phyloP scores from a whole-genome alignment of 1,140 invertebrate genomes.

The Glomeris maerens region DNA sequence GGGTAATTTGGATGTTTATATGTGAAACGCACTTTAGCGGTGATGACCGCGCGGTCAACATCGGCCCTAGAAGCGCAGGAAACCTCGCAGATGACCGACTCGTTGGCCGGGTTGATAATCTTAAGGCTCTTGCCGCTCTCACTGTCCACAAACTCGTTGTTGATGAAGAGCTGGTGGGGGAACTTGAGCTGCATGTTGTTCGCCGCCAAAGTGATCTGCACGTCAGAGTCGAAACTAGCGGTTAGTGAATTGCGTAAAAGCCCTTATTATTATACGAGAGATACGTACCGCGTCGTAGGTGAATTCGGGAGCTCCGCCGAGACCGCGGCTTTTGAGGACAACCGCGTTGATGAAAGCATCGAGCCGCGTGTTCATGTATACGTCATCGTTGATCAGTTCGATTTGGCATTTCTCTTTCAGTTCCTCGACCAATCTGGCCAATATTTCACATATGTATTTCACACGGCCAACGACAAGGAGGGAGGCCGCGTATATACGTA shows the following conservation, averaged over 20 bases:
- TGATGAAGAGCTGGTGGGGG: conserved; percentile 73
- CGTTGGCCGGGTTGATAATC: conserved; percentile 72
- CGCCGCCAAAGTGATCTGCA: conserved; percentile 40
- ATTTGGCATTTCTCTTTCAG: conserved; percentile 66
- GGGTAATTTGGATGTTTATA: neutral
- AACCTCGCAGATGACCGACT: conserved; percentile 47
- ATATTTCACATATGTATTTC: conserved; percentile 8
- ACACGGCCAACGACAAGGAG: neutral
- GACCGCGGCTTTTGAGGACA: conserved; percentile 49
- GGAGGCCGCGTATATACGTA: conserved; percentile 20
- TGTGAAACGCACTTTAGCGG: conserved; percentile 45
- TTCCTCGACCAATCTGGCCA: conserved; percentile 68
- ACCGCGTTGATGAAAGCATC: conserved; percentile 57
- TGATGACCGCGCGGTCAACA: conserved; percentile 70
- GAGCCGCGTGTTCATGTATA: conserved; percentile 85
- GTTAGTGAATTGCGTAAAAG: neutral
- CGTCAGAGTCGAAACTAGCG: conserved; percentile 1
- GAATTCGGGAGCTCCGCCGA: conserved; percentile 34
- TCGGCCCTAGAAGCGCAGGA: conserved; percentile 60
- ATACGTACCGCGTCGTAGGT: conserved; percentile 52
- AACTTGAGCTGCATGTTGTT: conserved; percentile 77
- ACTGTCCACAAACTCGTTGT: conserved; percentile 75
- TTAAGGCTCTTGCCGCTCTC: conserved; percentile 46
- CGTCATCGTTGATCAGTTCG: conserved; percentile 69
- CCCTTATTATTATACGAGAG: conserved; percentile 5